These are phyloP conservation scores for Myripristis murdjan DNA, from an alignment of 2,797 vertebrate genomes.

Conservation along the genomic window DNA sequence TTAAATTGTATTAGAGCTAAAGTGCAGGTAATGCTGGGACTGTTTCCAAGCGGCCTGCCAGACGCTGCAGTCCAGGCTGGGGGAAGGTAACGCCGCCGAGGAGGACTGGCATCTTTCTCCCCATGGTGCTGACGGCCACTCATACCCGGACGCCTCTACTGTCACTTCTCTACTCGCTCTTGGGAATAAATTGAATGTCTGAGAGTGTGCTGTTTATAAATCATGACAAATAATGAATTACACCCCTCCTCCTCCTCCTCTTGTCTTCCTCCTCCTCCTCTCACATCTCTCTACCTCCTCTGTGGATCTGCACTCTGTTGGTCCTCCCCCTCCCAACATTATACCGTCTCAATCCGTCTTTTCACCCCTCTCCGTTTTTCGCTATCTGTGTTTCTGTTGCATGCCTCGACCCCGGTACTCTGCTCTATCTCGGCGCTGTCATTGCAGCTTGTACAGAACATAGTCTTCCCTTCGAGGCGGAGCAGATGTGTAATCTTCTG, in stretches of 20 bases:
- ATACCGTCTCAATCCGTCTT: conserved; percentile 56
- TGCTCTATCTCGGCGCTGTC: conserved; percentile 68
- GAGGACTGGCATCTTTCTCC: conserved; percentile 42
- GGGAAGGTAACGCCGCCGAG: conserved; percentile 8
- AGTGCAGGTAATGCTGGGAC: no score
- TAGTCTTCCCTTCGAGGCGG: conserved; percentile 40
- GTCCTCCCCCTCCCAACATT: conserved; percentile 36
- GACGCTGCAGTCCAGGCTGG: no score
- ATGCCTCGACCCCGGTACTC: conserved; percentile 53
- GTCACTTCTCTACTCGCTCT: conserved; percentile 24
- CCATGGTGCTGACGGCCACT: conserved; percentile 58
- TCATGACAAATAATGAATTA: conserved; percentile 79
- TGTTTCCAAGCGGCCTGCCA: no score
- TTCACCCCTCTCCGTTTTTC: conserved; percentile 47
- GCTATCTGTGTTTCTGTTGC: conserved; percentile 60
- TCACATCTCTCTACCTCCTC: conserved; percentile 41
- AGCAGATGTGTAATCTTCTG: conserved; percentile 42
- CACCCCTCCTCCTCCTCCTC: conserved; percentile 34
- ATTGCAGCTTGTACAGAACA: conserved; percentile 46
- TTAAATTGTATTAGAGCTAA: no score
- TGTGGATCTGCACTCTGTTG: conserved; percentile 65
- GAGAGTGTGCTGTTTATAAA: conserved; percentile 68
- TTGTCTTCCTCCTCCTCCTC: conserved; percentile 4
- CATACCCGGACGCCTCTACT: conserved; percentile 45
- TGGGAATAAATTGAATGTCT: conserved; percentile 71